Evolutionary conservation across 2,888 invertebrate species (phyloP).

Genomic region (Notodonta dromedarius): DNA sequence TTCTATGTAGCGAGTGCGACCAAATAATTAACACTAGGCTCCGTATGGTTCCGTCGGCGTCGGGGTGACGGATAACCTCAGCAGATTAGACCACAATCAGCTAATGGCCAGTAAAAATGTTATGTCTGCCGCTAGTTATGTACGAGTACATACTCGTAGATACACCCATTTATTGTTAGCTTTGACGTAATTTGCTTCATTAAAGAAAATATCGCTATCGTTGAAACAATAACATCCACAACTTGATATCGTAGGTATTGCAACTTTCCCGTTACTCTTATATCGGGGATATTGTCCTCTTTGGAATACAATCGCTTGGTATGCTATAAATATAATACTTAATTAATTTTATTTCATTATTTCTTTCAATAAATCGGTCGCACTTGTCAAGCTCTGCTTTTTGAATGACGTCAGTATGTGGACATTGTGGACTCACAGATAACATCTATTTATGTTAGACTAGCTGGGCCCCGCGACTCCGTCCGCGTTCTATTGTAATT

Average conservation of each 20-base stretch:
- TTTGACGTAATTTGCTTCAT: not conserved
- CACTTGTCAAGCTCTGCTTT: too few species aligned
- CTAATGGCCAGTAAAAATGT: slow-evolving; percentile 14
- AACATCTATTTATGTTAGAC: too few species aligned
- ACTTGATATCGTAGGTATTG: not conserved
- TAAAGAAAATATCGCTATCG: not conserved
- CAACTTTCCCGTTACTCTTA: too few species aligned
- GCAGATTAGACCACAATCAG: slow-evolving; percentile 18
- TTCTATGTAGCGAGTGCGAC: slow-evolving; percentile 20
- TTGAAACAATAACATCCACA: not conserved
- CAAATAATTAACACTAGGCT: slow-evolving; percentile 25
- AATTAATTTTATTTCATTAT: too few species aligned
- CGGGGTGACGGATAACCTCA: slow-evolving; percentile 27
- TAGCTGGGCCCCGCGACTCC: too few species aligned
- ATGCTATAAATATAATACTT: too few species aligned
- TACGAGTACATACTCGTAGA: not conserved
- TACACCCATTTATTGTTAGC: not conserved
- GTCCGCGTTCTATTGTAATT: too few species aligned
- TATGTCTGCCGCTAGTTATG: slow-evolving; percentile 3
- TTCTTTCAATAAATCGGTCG: too few species aligned
- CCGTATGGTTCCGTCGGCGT: slow-evolving; percentile 6
- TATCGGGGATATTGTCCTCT: too few species aligned
- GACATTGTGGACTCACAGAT: too few species aligned
- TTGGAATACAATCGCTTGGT: too few species aligned
- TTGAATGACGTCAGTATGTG: too few species aligned